These are phyloP conservation scores for Nemotelus pantherinus DNA, from an alignment of 2,888 invertebrate species.

Conservation along the genomic window DNA sequence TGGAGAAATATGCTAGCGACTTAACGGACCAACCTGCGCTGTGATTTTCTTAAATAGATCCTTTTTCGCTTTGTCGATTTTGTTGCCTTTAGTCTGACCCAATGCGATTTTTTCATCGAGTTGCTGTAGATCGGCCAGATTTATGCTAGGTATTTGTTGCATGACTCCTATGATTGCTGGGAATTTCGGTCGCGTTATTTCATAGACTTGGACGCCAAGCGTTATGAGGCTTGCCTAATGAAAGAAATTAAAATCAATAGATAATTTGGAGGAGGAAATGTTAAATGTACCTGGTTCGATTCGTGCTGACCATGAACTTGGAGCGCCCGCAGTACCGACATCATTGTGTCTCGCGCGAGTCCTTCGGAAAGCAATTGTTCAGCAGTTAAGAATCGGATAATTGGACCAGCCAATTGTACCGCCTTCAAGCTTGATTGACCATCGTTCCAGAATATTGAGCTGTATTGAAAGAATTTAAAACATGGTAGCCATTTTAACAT, in stretches of 20 bases:
- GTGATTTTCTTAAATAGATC: constrained; percentile 91
- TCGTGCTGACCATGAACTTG: constrained; percentile 92
- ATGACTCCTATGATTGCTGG: constrained; percentile 73
- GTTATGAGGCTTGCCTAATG: constrained; percentile 70
- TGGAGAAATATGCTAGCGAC: not conserved
- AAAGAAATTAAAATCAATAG: constrained; percentile 10
- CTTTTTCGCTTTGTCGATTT: constrained; percentile 89
- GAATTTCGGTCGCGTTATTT: constrained; percentile 80
- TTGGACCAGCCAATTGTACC: constrained; percentile 76
- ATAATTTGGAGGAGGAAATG: not conserved
- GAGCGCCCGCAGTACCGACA: constrained; percentile 80
- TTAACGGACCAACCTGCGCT: constrained; percentile 69
- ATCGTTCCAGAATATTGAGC: constrained; percentile 86
- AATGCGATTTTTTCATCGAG: constrained; percentile 84
- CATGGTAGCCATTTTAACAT: not conserved
- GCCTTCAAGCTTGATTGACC: constrained; percentile 84
- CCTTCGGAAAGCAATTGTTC: constrained; percentile 73
- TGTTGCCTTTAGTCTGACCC: constrained; percentile 75
- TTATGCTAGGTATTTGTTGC: constrained; percentile 85
- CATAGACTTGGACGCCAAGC: constrained; percentile 86
- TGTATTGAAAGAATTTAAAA: constrained; percentile 55
- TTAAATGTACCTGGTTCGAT: constrained; percentile 75
- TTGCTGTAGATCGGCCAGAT: constrained; percentile 81
- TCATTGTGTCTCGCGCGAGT: constrained; percentile 78
- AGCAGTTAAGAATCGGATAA: constrained; percentile 73